Evolutionary conservation across 2,888 invertebrate genomes (phyloP).

Genomic region (Microctonus aethiopoides): DNA sequence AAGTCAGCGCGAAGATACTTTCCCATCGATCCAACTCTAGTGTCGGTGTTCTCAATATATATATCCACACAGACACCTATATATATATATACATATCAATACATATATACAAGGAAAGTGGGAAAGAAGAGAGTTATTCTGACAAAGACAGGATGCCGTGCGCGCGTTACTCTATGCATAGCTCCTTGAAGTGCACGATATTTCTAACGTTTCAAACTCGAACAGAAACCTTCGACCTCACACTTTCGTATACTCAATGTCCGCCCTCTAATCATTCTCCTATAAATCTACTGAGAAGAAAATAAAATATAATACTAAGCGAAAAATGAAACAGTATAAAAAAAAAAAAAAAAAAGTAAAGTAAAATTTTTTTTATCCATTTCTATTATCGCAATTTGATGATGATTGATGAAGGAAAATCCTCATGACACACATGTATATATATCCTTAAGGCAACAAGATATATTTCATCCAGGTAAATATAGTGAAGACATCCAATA

Average conservation of each 20-base stretch:
- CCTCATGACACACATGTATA: too few relatives aligned
- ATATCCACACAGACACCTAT: not conserved
- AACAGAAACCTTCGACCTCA: not conserved
- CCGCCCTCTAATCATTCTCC: slow-evolving; percentile 17
- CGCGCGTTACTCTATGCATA: not conserved
- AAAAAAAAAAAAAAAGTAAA: not conserved
- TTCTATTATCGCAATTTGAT: too few relatives aligned
- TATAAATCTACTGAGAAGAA: not conserved
- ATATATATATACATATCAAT: not conserved
- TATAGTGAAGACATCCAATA: too few relatives aligned
- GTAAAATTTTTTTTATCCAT: not conserved
- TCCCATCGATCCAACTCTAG: slow-evolving; percentile 33
- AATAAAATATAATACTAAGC: not conserved
- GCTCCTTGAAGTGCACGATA: slow-evolving; percentile 40
- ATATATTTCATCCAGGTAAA: too few relatives aligned
- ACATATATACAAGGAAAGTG: slow-evolving; percentile 5
- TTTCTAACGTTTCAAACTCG: slow-evolving; percentile 48
- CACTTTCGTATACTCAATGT: slow-evolving; percentile 31
- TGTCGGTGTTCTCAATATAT: not conserved
- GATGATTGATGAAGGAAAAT: too few relatives aligned
- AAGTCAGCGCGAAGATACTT: slow-evolving; percentile 34
- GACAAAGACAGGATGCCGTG: slow-evolving; percentile 58
- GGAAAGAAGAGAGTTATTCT: slow-evolving; percentile 19
- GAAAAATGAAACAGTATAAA: not conserved
- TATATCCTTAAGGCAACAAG: too few relatives aligned